Evolutionary conservation across 2,113 vertebrate genomes (phyloP).

Genomic region (Falco punctatus): DNA sequence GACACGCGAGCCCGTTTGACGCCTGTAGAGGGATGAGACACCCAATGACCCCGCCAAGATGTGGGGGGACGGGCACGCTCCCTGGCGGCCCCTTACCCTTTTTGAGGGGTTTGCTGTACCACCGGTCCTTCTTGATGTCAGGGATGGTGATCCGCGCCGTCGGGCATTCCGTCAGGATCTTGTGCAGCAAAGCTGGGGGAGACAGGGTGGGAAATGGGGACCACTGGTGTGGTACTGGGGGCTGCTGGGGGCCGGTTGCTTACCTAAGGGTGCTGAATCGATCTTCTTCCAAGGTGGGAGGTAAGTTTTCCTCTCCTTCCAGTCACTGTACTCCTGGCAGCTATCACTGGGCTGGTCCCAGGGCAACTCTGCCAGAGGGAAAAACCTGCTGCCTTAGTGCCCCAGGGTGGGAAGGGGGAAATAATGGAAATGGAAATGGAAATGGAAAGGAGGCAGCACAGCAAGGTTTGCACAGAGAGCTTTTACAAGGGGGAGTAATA

Average conservation of each 20-base stretch:
- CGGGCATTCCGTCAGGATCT: conserved; percentile 86
- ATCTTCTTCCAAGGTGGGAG: conserved; percentile 97
- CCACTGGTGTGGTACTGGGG: accelerated
- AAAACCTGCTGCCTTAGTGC: not conserved
- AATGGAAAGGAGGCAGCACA: accelerated
- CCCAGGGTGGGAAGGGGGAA: too few relatives aligned
- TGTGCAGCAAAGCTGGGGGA: conserved; percentile 87
- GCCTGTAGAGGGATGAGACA: conserved; percentile 41
- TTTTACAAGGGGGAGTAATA: not conserved
- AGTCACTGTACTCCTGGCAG: conserved; percentile 95
- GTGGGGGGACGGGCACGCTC: accelerated
- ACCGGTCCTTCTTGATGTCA: conserved; percentile 91
- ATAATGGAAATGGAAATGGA: too few relatives aligned
- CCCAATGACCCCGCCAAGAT: not conserved
- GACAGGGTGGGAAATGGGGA: not conserved
- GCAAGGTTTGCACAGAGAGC: not conserved
- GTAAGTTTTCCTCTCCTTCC: conserved; percentile 93
- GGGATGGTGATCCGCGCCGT: conserved; percentile 80
- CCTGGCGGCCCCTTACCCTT: not conserved
- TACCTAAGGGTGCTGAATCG: conserved; percentile 81
- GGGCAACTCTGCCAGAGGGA: conserved; percentile 83
- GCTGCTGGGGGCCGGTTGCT: not conserved
- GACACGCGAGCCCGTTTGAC: conserved; percentile 68
- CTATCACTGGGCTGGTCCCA: conserved; percentile 95
- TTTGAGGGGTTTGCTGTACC: conserved; percentile 80